Evolutionary conservation across 53 echinoderm and acorn worm genomes (phyloP).

Genomic region (Antedon mediterranea): DNA sequence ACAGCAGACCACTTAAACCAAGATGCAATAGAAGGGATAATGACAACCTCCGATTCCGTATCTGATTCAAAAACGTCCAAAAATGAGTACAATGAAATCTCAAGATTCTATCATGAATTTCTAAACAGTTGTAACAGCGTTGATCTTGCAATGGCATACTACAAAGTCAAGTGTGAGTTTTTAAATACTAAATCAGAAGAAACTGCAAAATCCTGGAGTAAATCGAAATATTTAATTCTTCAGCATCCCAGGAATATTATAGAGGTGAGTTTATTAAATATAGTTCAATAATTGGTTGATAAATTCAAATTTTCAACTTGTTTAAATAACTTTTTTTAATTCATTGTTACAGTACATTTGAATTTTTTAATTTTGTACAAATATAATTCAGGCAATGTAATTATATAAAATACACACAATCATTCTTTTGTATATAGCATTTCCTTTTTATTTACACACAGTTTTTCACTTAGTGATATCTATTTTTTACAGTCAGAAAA

Average conservation of each 20-base stretch:
- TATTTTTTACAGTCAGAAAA: too few relatives aligned
- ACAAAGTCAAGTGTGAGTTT: constrained; percentile 11
- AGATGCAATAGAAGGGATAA: constrained; percentile 16
- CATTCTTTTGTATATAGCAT: too few relatives aligned
- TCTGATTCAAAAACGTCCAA: background rate
- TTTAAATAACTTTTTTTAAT: too few relatives aligned
- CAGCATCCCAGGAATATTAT: constrained; percentile 31
- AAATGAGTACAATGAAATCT: background rate
- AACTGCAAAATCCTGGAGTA: background rate
- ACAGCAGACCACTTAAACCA: constrained; percentile 12
- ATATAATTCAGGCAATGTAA: too few relatives aligned
- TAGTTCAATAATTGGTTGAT: too few relatives aligned
- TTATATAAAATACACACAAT: too few relatives aligned
- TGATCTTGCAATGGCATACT: constrained; percentile 41
- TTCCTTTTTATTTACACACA: too few relatives aligned
- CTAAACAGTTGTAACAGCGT: constrained; percentile 47
- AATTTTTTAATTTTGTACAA: too few relatives aligned
- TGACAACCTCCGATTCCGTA: background rate
- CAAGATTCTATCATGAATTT: constrained; percentile 33
- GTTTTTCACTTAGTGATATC: too few relatives aligned
- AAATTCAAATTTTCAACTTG: too few relatives aligned
- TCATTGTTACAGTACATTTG: too few relatives aligned
- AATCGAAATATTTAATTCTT: constrained; percentile 22
- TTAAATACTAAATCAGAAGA: constrained; percentile 5
- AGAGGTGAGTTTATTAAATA: too few relatives aligned